Percentiles rank a stretch among this genome's conserved stretches.
phyloP scores from a whole-genome alignment of 2,888 invertebrate species.

The Aricia artaxerxes region DNA sequence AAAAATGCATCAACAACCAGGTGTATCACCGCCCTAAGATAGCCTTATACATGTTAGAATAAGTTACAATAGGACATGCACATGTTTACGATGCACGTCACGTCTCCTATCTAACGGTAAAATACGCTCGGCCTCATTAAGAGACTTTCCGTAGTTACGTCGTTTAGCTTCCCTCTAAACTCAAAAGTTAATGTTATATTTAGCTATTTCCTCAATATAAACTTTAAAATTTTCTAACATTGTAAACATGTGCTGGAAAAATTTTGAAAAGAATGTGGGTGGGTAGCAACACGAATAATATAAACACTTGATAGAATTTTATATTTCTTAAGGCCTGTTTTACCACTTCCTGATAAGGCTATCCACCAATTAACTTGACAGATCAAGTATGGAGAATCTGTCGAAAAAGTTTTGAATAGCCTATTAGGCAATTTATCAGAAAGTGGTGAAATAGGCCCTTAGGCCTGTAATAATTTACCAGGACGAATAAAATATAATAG shows the following conservation, averaged over 20 bases:
- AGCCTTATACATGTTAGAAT: constrained; percentile 11
- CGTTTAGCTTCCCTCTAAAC: constrained; percentile 23
- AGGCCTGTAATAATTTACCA: not conserved
- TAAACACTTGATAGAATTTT: not conserved
- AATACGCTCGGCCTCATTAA: constrained; percentile 32
- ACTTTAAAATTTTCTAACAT: not conserved
- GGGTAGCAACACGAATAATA: not conserved
- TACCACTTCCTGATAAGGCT: too few relatives aligned
- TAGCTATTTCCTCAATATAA: constrained; percentile 15
- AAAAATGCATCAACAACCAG: too few relatives aligned
- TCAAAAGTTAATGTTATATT: constrained; percentile 22
- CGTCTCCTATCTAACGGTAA: constrained; percentile 23
- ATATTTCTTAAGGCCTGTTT: not conserved
- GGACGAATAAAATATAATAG: too few relatives aligned
- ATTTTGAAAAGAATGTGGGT: not conserved
- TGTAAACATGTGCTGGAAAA: not conserved
- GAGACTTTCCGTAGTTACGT: constrained; percentile 25
- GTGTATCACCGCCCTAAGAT: not conserved
- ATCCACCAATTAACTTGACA: too few relatives aligned
- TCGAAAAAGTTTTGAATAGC: too few relatives aligned
- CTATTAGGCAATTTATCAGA: too few relatives aligned
- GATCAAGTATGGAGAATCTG: too few relatives aligned
- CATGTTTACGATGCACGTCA: constrained; percentile 31
- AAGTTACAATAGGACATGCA: constrained; percentile 29
- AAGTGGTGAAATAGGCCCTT: too few relatives aligned